Conservation (phyloP, 2,113 vertebrate species). For the Odontesthes bonariensis region DNA sequence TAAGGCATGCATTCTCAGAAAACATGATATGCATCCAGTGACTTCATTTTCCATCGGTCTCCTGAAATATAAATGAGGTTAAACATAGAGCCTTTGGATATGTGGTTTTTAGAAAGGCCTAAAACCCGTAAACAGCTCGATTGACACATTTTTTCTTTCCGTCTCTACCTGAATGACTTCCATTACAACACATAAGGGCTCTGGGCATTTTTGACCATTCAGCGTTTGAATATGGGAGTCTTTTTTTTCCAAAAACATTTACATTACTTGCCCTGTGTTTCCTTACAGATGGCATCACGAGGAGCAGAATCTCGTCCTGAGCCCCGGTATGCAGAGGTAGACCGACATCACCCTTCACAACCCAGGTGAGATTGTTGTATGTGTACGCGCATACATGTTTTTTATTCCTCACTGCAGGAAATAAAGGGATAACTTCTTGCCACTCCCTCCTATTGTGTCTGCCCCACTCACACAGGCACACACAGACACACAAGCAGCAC, state of each 20-base stretch:
- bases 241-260: background rate
- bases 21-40: too few relatives aligned
- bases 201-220: background rate
- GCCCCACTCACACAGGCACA: conserved; percentile 14
- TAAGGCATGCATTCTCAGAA: background rate
- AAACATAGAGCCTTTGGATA: conserved; percentile 21
- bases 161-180: conserved; percentile 3
- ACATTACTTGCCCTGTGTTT: conserved; percentile 44
- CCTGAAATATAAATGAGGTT: conserved; percentile 29
- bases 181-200: background rate
- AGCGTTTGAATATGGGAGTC: background rate
- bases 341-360: conserved; percentile 85
- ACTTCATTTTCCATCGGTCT: background rate
- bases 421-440: conserved; percentile 47
- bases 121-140: background rate
- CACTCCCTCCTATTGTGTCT: conserved; percentile 61
- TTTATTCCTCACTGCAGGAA: conserved; percentile 36
- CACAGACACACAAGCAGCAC: conserved; percentile 40
- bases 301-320: conserved; percentile 83
- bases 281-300: conserved; percentile 86
- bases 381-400: background rate
- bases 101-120: background rate
- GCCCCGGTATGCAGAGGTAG: conserved; percentile 86
- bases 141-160: conserved; percentile 1
- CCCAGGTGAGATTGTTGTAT: conserved; percentile 85